A percentile compares a stretch with the other conserved stretches of the same genome.
These are phyloP conservation scores for Channa striata DNA, from an alignment of 2,797 vertebrate genomes.

Conservation along the genomic window DNA sequence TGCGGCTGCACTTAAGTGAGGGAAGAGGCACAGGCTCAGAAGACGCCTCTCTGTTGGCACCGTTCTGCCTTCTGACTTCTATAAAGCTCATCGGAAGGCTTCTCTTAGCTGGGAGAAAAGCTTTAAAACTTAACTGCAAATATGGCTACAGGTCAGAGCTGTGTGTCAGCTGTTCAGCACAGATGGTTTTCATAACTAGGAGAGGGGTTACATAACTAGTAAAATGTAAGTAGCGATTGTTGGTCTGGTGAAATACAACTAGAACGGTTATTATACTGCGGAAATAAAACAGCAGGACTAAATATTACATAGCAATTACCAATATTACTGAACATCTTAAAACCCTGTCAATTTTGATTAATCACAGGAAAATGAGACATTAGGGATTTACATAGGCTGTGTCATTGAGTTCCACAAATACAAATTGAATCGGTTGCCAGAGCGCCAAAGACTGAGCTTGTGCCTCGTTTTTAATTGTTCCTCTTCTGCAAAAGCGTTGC, in stretches of 20 bases:
- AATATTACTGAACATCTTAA: slow-evolving; percentile 6
- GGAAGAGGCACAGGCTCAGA: slow-evolving; percentile 68
- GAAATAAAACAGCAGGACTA: slow-evolving; percentile 33
- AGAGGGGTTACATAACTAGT: not conserved
- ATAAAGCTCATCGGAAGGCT: slow-evolving; percentile 30
- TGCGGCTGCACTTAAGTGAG: slow-evolving; percentile 52
- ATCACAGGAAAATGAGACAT: slow-evolving; percentile 30
- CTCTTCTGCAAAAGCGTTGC: slow-evolving; percentile 62
- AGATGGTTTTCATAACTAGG: slow-evolving; percentile 5
- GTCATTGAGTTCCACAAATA: slow-evolving; percentile 10
- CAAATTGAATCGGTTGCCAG: slow-evolving; percentile 49
- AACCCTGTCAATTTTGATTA: slow-evolving; percentile 8
- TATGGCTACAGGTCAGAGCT: not conserved
- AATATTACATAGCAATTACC: slow-evolving; percentile 1
- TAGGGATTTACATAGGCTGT: slow-evolving; percentile 3
- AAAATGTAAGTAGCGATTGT: slow-evolving; percentile 25
- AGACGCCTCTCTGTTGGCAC: slow-evolving; percentile 48
- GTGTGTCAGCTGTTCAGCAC: slow-evolving; percentile 8
- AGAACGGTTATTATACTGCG: slow-evolving; percentile 20
- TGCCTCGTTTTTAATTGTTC: slow-evolving; percentile 57
- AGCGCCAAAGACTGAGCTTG: slow-evolving; percentile 66
- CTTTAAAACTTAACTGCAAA: slow-evolving; percentile 10
- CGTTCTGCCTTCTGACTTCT: slow-evolving; percentile 28
- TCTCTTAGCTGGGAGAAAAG: slow-evolving; percentile 9
- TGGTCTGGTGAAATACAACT: slow-evolving; percentile 8